phyloP scores from a whole-genome alignment of 2,797 vertebrate species.

The Agapornis canus region DNA sequence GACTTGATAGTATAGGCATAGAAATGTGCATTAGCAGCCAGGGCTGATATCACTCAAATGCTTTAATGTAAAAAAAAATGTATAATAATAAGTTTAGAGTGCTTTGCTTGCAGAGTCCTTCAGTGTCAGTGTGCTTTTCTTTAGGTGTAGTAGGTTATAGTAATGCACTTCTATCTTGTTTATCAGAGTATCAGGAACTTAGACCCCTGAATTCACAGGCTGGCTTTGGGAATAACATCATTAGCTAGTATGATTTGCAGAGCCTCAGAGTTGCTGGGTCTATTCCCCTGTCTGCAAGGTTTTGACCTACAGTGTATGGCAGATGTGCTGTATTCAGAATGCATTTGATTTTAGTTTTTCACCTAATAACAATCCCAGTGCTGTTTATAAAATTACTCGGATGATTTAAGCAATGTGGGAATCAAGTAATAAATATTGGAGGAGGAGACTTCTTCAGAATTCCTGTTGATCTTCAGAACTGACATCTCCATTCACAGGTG shows the following conservation, averaged over 20 bases:
- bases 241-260: not conserved
- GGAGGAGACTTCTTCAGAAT: not conserved
- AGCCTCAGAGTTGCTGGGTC: not conserved
- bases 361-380: not conserved
- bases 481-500: not conserved
- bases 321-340: conserved; percentile 7
- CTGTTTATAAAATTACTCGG: not conserved
- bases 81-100: not conserved
- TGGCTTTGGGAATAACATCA: not conserved
- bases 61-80: not conserved
- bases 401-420: not conserved
- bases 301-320: not conserved
- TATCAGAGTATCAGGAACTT: not conserved
- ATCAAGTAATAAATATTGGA: not conserved
- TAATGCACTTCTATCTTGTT: not conserved
- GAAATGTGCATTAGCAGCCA: not conserved
- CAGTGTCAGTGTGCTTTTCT: not conserved
- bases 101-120: not conserved
- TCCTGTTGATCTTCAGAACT: not conserved
- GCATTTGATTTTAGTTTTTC: not conserved
- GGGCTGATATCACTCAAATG: not conserved
- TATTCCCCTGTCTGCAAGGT: not conserved
- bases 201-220: not conserved
- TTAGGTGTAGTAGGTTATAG: not conserved
- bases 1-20: not conserved